Evolutionary conservation across 64 coral and sea anemone species (phyloP).

Genomic region (Stichodactyla helianthus): DNA sequence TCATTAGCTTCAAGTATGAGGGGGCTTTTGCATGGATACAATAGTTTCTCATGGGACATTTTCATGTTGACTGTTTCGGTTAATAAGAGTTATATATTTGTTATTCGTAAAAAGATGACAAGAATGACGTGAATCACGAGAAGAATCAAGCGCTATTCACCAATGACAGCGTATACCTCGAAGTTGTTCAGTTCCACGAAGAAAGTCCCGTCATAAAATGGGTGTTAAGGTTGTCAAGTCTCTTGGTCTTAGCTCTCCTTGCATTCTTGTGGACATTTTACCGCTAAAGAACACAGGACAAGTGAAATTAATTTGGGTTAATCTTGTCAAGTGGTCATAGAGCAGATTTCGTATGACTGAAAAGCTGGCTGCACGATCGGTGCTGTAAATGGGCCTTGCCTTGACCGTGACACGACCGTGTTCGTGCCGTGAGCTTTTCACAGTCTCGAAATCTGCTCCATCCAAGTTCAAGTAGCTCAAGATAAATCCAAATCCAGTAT

Average conservation of each 20-base stretch:
- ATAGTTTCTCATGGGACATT: neutral
- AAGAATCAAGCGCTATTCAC: neutral
- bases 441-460: no score
- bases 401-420: no score
- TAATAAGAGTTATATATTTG: neutral
- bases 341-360: neutral
- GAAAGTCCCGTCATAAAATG: conserved; percentile 51
- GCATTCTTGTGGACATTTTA: conserved; percentile 73
- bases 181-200: conserved; percentile 46
- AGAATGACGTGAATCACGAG: neutral
- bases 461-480: no score
- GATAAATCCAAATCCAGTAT: no score
- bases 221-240: conserved; percentile 29
- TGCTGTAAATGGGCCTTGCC: no score
- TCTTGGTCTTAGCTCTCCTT: conserved; percentile 39
- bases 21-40: no score
- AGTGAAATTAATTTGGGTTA: neutral
- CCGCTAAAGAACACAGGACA: conserved; percentile 22
- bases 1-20: no score
- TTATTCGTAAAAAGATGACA: neutral
- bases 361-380: neutral
- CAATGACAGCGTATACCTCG: conserved; percentile 20
- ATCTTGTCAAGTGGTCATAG: neutral
- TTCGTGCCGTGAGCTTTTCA: no score
- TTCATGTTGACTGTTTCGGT: neutral